phyloP scores from a whole-genome alignment of 2,888 invertebrate genomes.

The Caenorhabditis sp. region DNA sequence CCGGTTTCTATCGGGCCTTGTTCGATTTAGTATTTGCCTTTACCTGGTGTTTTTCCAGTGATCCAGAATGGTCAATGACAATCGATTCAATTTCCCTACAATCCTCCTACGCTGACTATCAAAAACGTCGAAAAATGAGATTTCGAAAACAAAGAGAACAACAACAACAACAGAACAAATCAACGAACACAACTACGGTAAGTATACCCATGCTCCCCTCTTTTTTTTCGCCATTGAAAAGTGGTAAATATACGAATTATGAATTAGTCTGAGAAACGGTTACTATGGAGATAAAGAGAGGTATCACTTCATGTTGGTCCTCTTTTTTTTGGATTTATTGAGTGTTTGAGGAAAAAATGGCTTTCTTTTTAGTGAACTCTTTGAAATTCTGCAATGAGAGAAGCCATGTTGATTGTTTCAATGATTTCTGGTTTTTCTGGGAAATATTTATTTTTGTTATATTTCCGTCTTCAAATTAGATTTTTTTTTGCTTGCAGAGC shows the following conservation, averaged over 20 bases:
- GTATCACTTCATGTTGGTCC: neutral
- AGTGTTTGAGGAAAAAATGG: neutral
- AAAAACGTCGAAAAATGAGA: constrained; percentile 15
- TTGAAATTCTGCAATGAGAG: too few species aligned
- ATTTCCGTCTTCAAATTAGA: neutral
- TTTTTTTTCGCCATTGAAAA: too few species aligned
- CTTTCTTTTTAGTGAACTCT: neutral
- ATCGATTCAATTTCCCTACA: constrained; percentile 37
- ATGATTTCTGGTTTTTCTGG: neutral
- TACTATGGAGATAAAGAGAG: neutral
- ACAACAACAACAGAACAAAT: too few species aligned
- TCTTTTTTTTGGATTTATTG: neutral
- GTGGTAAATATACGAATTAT: neutral
- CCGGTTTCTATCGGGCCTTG: too few species aligned
- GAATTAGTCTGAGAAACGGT: neutral
- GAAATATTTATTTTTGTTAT: neutral
- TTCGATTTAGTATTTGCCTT: neutral
- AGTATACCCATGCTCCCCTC: neutral
- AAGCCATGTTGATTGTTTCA: too few species aligned
- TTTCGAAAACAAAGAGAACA: constrained; percentile 12
- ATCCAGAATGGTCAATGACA: constrained; percentile 35
- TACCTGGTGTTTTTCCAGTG: constrained; percentile 13
- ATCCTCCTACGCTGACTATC: constrained; percentile 33
- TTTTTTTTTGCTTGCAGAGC: neutral
- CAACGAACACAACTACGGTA: neutral